Conservation (phyloP, 2,888 invertebrate species). For the Cryptocephalus moraei region DNA sequence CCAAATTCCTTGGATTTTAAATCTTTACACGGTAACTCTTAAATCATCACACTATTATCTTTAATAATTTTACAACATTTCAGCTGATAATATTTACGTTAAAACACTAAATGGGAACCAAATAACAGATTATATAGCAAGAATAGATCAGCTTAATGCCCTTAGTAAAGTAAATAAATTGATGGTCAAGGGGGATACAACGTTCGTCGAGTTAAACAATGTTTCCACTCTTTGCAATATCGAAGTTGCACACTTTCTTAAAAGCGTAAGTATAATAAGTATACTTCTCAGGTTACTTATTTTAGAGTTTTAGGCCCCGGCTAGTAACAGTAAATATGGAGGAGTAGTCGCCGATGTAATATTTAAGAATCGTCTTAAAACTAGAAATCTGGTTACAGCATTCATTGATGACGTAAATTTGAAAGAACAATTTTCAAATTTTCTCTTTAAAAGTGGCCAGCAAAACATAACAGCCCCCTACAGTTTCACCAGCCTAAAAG, state of each 20-base stretch:
- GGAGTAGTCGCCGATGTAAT: conserved; percentile 14
- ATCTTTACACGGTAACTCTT: too few species aligned
- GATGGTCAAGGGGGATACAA: not conserved
- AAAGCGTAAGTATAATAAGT: conserved; percentile 16
- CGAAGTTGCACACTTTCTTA: conserved; percentile 15
- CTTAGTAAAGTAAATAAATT: too few species aligned
- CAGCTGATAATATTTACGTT: too few species aligned
- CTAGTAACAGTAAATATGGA: not conserved
- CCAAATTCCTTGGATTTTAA: too few species aligned
- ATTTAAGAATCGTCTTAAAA: conserved; percentile 21
- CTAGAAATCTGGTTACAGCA: conserved; percentile 20
- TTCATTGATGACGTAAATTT: conserved; percentile 27
- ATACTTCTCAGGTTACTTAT: too few species aligned
- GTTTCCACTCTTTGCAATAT: conserved; percentile 20
- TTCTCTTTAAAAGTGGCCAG: conserved; percentile 22
- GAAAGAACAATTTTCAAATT: conserved; percentile 16
- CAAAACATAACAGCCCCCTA: conserved; percentile 24
- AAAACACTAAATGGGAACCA: too few species aligned
- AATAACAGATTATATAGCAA: too few species aligned
- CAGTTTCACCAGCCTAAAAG: conserved; percentile 24
- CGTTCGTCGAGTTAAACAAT: conserved; percentile 7
- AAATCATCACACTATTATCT: too few species aligned
- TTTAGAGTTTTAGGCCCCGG: not conserved
- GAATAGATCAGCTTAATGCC: too few species aligned
- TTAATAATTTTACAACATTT: too few species aligned